A percentile compares a stretch with the other conserved stretches of the same genome.
phyloP scores from a whole-genome alignment of 2,113 vertebrate species.

The Pycnonotus jocosus region DNA sequence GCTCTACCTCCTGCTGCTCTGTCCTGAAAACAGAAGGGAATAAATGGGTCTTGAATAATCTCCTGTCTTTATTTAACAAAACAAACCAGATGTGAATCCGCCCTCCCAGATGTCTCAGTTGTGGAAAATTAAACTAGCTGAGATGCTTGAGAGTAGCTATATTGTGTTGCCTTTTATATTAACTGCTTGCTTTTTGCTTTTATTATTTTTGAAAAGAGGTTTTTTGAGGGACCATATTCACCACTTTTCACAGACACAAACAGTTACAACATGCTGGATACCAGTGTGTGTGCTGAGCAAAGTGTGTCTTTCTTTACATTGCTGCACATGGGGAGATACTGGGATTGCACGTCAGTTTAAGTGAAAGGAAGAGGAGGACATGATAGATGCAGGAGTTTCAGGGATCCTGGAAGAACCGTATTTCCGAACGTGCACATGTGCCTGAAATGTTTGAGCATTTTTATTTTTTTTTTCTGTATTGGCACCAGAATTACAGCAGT shows the following conservation, averaged over 20 bases:
- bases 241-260: neutral
- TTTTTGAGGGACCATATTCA: neutral
- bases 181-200: neutral
- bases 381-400: neutral
- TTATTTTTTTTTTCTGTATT: neutral
- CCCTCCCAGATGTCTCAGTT: neutral
- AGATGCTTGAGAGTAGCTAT: neutral
- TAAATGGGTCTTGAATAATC: neutral
- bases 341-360: no score
- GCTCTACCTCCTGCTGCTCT: neutral
- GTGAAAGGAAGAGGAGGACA: neutral
- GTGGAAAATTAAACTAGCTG: neutral
- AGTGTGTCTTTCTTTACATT: neutral
- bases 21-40: neutral
- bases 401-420: neutral
- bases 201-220: neutral
- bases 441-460: neutral
- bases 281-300: neutral
- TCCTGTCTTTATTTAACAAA: neutral
- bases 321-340: fast-evolving
- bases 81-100: neutral
- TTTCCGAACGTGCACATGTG: neutral
- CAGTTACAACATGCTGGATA: fast-evolving
- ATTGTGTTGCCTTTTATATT: neutral
- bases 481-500: neutral